Percentiles rank a stretch among this genome's conserved stretches.
These are phyloP conservation scores for Takifugu rubripes DNA, from an alignment of 2,797 vertebrate species.

Conservation along the genomic window DNA sequence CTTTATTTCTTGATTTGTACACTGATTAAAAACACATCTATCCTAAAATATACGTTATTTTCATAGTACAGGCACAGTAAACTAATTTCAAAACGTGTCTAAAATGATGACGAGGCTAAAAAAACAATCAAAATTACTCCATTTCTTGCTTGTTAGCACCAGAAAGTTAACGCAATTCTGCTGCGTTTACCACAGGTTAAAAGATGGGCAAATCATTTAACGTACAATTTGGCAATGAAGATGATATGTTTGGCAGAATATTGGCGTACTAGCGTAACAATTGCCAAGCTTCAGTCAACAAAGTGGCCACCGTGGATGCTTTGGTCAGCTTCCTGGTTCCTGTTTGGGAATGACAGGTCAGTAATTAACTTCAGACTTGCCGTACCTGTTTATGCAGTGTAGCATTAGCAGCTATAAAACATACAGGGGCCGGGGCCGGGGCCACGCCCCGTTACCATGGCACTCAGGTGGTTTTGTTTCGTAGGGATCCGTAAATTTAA, in stretches of 20 bases:
- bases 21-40: background rate
- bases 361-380: background rate
- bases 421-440: conserved; percentile 5
- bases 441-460: conserved; percentile 19
- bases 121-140: background rate
- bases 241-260: no score
- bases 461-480: conserved; percentile 6
- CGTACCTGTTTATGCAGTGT: background rate
- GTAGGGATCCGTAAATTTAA: background rate
- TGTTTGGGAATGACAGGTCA: conserved; percentile 16
- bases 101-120: background rate
- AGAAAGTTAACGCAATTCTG: background rate
- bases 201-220: no score
- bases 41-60: background rate
- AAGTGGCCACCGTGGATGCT: no score
- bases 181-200: no score
- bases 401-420: conserved; percentile 17
- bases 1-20: no score
- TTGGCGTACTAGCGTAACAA: no score
- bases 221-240: no score
- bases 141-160: no score
- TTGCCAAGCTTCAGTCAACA: no score
- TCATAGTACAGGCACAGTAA: background rate
- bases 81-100: background rate
- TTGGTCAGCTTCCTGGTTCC: conserved; percentile 14